Evolutionary conservation across 1,140 invertebrate species (phyloP).

Genomic region (Pentalonia nigronervosa): DNA sequence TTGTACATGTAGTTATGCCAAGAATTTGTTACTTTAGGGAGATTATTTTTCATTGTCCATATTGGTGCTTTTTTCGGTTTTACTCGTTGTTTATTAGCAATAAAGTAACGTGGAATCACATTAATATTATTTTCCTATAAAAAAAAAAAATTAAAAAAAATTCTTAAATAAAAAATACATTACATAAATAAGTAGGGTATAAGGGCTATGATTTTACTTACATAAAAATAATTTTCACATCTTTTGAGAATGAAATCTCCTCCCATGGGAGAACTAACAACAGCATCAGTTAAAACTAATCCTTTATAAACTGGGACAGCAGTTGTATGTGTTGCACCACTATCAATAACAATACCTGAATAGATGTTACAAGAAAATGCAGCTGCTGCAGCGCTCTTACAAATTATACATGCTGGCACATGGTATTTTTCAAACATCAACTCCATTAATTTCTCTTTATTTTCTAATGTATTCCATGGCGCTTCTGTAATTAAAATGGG

Average conservation of each 20-base stretch:
- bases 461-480: slow-evolving; percentile 80
- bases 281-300: slow-evolving; percentile 83
- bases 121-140: slow-evolving; percentile 79
- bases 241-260: slow-evolving; percentile 90
- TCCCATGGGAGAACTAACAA: slow-evolving; percentile 85
- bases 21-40: slow-evolving; percentile 81
- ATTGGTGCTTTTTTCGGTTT: slow-evolving; percentile 78
- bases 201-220: slow-evolving; percentile 62
- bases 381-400: slow-evolving; percentile 87
- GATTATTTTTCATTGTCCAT: slow-evolving; percentile 75
- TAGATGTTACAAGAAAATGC: slow-evolving; percentile 88
- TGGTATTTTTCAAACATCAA: slow-evolving; percentile 92
- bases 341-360: slow-evolving; percentile 85
- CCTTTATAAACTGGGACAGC: slow-evolving; percentile 90
- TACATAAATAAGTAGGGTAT: not conserved
- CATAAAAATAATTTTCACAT: slow-evolving; percentile 79
- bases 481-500: slow-evolving; percentile 88
- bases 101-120: slow-evolving; percentile 81
- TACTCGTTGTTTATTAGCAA: slow-evolving; percentile 80
- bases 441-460: slow-evolving; percentile 85
- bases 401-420: slow-evolving; percentile 86
- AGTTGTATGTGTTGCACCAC: slow-evolving; percentile 86
- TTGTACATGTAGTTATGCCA: slow-evolving; percentile 88
- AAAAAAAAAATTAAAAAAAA: not conserved
- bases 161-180: not conserved